Evolutionary conservation across 1,140 invertebrate genomes (phyloP).

Genomic region (Antheraea pernyi): DNA sequence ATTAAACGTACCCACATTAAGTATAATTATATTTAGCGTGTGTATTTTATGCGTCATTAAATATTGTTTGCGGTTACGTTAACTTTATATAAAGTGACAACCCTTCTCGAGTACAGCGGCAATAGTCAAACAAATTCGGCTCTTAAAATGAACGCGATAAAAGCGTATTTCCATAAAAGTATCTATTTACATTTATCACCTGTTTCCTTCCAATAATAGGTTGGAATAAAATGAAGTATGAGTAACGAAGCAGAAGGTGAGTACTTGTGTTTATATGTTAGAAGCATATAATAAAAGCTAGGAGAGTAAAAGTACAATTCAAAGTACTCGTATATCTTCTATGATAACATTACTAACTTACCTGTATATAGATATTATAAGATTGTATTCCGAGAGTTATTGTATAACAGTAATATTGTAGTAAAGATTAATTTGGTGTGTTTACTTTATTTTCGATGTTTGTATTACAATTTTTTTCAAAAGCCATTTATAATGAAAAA

Average conservation of each 20-base stretch:
- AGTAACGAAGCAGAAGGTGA: slow-evolving; percentile 40
- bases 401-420: too few relatives aligned
- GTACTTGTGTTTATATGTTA: slow-evolving; percentile 25
- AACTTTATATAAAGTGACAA: slow-evolving; percentile 60
- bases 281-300: slow-evolving; percentile 23
- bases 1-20: slow-evolving; percentile 14
- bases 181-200: slow-evolving; percentile 33
- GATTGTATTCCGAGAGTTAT: too few relatives aligned
- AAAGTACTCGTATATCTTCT: too few relatives aligned
- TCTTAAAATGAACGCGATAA: slow-evolving; percentile 22
- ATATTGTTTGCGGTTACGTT: slow-evolving; percentile 54
- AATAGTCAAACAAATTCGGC: slow-evolving; percentile 23
- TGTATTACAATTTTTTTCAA: too few relatives aligned
- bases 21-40: slow-evolving; percentile 33
- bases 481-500: too few relatives aligned
- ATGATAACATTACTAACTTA: too few relatives aligned
- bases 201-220: slow-evolving; percentile 39
- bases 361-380: too few relatives aligned
- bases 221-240: slow-evolving; percentile 30
- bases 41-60: slow-evolving; percentile 65
- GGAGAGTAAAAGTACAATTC: slow-evolving; percentile 8
- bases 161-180: slow-evolving; percentile 24
- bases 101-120: slow-evolving; percentile 39
- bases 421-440: too few relatives aligned
- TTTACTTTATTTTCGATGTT: too few relatives aligned